These are phyloP conservation scores for Psammodynastes pulverulentus DNA, from an alignment of 2,113 vertebrate species.

Conservation along the genomic window DNA sequence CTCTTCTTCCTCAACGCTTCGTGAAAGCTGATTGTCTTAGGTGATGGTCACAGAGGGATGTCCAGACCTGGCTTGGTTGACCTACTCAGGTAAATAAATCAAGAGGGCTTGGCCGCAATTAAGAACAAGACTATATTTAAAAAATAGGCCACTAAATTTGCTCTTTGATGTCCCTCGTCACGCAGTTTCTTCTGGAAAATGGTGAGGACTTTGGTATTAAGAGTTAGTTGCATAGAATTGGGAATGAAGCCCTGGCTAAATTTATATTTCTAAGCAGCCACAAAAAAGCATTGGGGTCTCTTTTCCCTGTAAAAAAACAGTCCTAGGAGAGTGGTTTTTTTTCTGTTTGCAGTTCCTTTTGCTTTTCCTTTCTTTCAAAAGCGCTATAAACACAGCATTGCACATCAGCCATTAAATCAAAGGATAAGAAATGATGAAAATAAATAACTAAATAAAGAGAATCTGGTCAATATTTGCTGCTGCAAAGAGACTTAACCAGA, in stretches of 20 bases:
- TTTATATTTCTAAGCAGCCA: neutral
- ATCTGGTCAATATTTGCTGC: neutral
- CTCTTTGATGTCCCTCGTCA: neutral
- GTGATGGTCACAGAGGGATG: conserved; percentile 10
- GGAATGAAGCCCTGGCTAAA: neutral
- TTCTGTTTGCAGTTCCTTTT: neutral
- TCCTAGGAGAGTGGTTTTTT: neutral
- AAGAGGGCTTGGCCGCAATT: neutral
- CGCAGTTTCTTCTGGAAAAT: neutral
- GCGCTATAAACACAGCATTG: neutral
- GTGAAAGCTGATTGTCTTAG: conserved; percentile 48
- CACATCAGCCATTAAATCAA: neutral
- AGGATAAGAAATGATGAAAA: neutral
- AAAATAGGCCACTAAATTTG: neutral
- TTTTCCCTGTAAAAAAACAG: neutral
- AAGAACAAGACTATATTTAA: neutral
- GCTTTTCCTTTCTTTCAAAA: neutral
- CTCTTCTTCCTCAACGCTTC: neutral
- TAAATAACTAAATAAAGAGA: neutral
- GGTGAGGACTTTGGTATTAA: conserved; percentile 9
- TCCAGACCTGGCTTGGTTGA: neutral
- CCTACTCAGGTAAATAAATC: neutral
- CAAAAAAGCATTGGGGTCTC: neutral
- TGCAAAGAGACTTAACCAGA: neutral
- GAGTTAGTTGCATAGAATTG: conserved; percentile 15